Evolutionary conservation across 2,797 vertebrate genomes (phyloP).

Genomic region (Tamandua tetradactyla): DNA sequence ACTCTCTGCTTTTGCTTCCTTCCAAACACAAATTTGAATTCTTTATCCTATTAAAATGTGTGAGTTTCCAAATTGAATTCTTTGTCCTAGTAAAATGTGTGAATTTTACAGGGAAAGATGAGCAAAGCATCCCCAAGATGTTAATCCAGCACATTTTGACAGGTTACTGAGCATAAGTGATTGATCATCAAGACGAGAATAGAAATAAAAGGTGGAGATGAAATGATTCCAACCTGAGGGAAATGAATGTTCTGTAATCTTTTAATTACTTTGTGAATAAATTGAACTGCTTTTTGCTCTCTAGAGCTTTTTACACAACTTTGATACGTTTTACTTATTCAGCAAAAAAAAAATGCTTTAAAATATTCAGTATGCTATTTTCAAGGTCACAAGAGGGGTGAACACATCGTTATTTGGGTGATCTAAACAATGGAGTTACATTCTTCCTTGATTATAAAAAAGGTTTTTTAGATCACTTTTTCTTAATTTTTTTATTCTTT

Average conservation of each 20-base stretch:
- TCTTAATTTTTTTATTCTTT: not conserved
- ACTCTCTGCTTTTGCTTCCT: conserved; percentile 34
- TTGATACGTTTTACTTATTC: conserved; percentile 5
- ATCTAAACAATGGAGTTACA: not conserved
- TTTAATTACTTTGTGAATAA: conserved; percentile 57
- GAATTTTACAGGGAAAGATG: not conserved
- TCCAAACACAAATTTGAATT: conserved; percentile 35
- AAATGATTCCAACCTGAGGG: conserved; percentile 32
- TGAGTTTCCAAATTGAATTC: too few species aligned
- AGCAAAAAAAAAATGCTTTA: not conserved
- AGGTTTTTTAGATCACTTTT: not conserved
- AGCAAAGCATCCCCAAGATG: not conserved
- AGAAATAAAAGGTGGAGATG: conserved; percentile 49
- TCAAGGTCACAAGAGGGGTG: not conserved
- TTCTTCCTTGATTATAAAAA: not conserved
- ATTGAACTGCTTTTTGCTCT: conserved; percentile 37
- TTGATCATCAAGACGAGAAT: conserved; percentile 59
- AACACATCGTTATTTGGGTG: not conserved
- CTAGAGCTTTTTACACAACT: conserved; percentile 39
- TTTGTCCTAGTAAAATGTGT: not conserved
- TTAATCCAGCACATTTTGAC: conserved; percentile 47
- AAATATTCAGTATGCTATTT: not conserved
- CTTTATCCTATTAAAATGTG: conserved; percentile 16
- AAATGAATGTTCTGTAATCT: conserved; percentile 37
- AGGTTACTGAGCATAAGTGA: conserved; percentile 44